phyloP scores from a whole-genome alignment of 2,797 vertebrate genomes.

The Scomberomorus guttatus region DNA sequence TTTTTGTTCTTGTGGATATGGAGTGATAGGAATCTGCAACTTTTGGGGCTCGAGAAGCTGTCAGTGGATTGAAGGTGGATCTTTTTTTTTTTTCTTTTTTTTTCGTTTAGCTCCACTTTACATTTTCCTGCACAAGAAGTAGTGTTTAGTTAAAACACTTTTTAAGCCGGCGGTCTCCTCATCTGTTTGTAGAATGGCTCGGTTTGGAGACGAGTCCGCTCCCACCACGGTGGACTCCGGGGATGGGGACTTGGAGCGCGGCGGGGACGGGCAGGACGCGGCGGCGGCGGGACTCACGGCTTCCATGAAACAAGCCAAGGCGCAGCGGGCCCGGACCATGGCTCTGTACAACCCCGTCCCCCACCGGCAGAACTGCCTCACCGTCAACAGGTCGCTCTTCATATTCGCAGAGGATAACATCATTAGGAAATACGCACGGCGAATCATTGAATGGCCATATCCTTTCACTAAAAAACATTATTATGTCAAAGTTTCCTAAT shows the following conservation, averaged over 20 bases:
- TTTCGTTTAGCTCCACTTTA: slow-evolving; percentile 11
- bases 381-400: slow-evolving; percentile 99
- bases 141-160: slow-evolving; percentile 35
- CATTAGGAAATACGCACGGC: slow-evolving; percentile 95
- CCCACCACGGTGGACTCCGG: slow-evolving; percentile 90
- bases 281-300: slow-evolving; percentile 87
- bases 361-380: slow-evolving; percentile 98
- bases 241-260: slow-evolving; percentile 90
- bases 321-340: slow-evolving; percentile 98
- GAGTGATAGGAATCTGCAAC: slow-evolving; percentile 69
- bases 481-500: background rate
- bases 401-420: slow-evolving; percentile 98
- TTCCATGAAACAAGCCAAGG: slow-evolving; percentile 95
- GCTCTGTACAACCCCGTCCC: slow-evolving; percentile 98
- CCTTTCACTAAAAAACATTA: slow-evolving; percentile 84
- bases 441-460: slow-evolving; percentile 99
- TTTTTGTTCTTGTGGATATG: slow-evolving; percentile 59
- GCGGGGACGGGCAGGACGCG: slow-evolving; percentile 89
- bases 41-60: slow-evolving; percentile 64
- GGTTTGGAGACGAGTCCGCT: slow-evolving; percentile 93
- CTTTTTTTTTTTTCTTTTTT: background rate
- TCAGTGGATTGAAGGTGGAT: slow-evolving; percentile 78
- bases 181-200: slow-evolving; percentile 94
- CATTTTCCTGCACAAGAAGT: slow-evolving; percentile 30
- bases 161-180: slow-evolving; percentile 57